Evolutionary conservation across 2,888 invertebrate genomes (phyloP), one percentile per base, ranked within the genome.

Genomic region (Leptopterna dolabrata): DNA sequence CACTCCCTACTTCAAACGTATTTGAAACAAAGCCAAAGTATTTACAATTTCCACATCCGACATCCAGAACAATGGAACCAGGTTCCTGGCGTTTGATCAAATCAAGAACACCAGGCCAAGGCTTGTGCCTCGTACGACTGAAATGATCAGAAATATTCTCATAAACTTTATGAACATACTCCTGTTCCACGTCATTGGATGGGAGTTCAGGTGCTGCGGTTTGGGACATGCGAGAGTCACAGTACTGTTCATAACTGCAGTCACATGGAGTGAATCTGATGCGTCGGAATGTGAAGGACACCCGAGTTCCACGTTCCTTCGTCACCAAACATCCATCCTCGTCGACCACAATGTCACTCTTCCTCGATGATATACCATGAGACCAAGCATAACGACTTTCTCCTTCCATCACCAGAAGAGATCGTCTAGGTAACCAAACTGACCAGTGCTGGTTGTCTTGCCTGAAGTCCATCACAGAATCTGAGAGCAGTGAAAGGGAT

Each of bases 11-110:
- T 95, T 96, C 91, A 85, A 92, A 92, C 90, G 76, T 71, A 63
- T 43, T 76, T 11, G 11, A 47, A 47, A 41, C 85, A 19, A 19
- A 87, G 63, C 94, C 93, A 86, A 99, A 94, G 92, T 99, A 99
- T 93, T 99, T 99, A 63, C 99, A 99, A 93, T 99, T 99, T 13
- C 99, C 99, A 92, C 99, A 98, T 7, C 99, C 99, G 51, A 99
- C 94, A 92, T 99, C 99, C 4, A 98, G 91, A 16, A 99, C 91
- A 13, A 98, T 91, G 0, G 96, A 94, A 0, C 96, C 96, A 0
- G 91, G 87, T 0, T 94, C 91, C 89, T 97, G 94, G 6, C 92
- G 93, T 19, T 93, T 92, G 41, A 98, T 92, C 92, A 99, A 99
- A 89, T 95, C 93, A 0, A 94, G 93, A 0, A 99, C 98, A 89